Percentiles rank a stretch among this genome's conserved stretches.
phyloP scores from a whole-genome alignment of 1,140 invertebrate species.

The Caerostris darwini region DNA sequence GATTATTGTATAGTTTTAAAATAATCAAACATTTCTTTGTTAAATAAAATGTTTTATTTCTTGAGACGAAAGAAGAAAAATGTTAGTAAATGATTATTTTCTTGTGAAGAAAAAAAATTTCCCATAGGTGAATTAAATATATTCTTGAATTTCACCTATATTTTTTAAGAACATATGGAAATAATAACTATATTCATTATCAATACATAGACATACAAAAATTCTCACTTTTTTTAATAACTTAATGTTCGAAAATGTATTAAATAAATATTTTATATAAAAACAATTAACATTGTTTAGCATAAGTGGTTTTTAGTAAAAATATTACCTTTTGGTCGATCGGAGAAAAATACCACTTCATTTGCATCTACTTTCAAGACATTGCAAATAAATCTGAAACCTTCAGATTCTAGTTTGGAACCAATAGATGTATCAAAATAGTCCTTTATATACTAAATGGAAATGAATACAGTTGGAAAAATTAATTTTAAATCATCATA shows the following conservation, averaged over 20 bases:
- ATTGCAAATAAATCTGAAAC: background rate
- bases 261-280: background rate
- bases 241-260: background rate
- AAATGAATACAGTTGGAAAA: too few relatives aligned
- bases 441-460: background rate
- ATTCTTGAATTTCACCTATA: too few relatives aligned
- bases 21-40: too few relatives aligned
- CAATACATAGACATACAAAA: background rate
- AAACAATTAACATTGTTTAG: background rate
- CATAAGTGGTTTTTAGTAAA: background rate
- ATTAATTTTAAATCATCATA: too few relatives aligned
- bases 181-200: background rate
- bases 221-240: background rate
- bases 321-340: background rate
- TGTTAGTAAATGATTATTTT: too few relatives aligned
- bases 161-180: background rate
- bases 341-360: conserved; percentile 15
- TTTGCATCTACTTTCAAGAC: background rate
- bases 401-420: background rate
- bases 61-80: too few relatives aligned
- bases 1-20: too few relatives aligned
- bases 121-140: too few relatives aligned
- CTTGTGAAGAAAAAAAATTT: too few relatives aligned
- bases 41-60: too few relatives aligned
- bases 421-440: conserved; percentile 6